A percentile compares a stretch with the other conserved stretches of the same genome.
phyloP scores from a whole-genome alignment of 2,113 vertebrate species.

The Bubo scandiacus region DNA sequence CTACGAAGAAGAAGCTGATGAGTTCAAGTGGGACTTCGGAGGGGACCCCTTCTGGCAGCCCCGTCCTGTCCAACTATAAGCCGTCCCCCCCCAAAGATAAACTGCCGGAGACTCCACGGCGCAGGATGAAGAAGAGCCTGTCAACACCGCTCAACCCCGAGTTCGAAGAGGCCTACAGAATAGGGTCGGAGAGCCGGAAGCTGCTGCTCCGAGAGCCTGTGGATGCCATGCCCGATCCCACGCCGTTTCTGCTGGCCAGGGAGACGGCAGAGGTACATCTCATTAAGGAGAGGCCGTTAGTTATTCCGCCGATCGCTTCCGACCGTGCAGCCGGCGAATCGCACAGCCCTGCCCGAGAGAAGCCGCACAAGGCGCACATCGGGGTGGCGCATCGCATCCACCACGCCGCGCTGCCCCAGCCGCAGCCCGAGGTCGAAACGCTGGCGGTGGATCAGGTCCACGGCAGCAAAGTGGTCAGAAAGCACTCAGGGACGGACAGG shows the following conservation, averaged over 20 bases:
- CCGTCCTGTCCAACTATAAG: conserved; percentile 81
- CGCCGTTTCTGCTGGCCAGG: conserved; percentile 89
- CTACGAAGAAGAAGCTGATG: conserved; percentile 89
- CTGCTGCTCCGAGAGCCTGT: conserved; percentile 86
- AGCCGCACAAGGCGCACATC: conserved; percentile 84
- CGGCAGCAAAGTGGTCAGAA: conserved; percentile 84
- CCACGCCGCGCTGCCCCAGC: conserved; percentile 69
- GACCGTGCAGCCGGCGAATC: conserved; percentile 76
- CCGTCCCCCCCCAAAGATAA: conserved; percentile 88
- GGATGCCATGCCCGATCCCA: conserved; percentile 97
- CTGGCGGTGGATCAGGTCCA: conserved; percentile 93
- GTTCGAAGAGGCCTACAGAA: conserved; percentile 90
- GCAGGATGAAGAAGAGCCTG: conserved; percentile 96
- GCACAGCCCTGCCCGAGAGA: conserved; percentile 84
- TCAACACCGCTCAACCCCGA: conserved; percentile 94
- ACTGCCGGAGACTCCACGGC: conserved; percentile 83
- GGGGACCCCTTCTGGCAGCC: conserved; percentile 83
- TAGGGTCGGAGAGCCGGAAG: conserved; percentile 85
- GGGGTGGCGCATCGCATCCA: conserved; percentile 93
- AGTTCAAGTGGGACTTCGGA: conserved; percentile 79
- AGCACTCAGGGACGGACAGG: conserved; percentile 92
- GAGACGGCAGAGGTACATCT: conserved; percentile 83
- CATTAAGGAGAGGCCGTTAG: conserved; percentile 85
- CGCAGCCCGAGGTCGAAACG: conserved; percentile 84
- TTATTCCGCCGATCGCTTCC: conserved; percentile 90